Percentiles rank a stretch among this genome's conserved stretches.
These are phyloP conservation scores for Xyrauchen texanus DNA, from an alignment of 2,113 vertebrate genomes.

Conservation along the genomic window DNA sequence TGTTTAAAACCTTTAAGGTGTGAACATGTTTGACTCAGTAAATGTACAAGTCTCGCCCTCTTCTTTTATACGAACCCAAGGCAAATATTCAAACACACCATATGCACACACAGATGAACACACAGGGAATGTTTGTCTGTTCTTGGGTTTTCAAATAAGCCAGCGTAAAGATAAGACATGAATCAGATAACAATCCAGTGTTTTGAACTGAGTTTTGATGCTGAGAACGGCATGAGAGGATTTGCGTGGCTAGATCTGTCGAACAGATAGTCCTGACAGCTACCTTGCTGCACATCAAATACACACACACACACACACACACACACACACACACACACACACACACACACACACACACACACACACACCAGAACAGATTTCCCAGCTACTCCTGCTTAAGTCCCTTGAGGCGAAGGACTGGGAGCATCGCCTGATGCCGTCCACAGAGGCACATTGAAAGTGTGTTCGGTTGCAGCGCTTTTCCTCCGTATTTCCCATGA, in stretches of 20 bases:
- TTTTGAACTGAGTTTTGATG: slow-evolving; percentile 28
- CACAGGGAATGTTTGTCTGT: no score
- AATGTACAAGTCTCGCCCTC: slow-evolving; percentile 20
- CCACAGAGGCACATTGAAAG: slow-evolving; percentile 30
- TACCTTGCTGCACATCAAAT: slow-evolving; percentile 48
- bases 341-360: neutral
- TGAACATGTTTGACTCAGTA: slow-evolving; percentile 10
- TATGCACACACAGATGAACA: neutral
- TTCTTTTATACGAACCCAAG: slow-evolving; percentile 22
- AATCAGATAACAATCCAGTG: slow-evolving; percentile 39
- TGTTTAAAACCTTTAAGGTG: slow-evolving; percentile 32
- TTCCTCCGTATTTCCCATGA: slow-evolving; percentile 34
- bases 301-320: slow-evolving; percentile 6
- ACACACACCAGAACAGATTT: slow-evolving; percentile 23
- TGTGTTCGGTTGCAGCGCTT: slow-evolving; percentile 36
- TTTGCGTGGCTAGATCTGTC: slow-evolving; percentile 47
- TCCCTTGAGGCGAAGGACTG: slow-evolving; percentile 18
- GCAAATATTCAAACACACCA: slow-evolving; percentile 24
- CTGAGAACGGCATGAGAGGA: slow-evolving; percentile 24
- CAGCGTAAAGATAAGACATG: slow-evolving; percentile 24
- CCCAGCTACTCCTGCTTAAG: slow-evolving; percentile 32
- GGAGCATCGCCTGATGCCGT: slow-evolving; percentile 26
- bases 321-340: slow-evolving; percentile 25
- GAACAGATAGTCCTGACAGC: slow-evolving; percentile 50
- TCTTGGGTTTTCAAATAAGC: slow-evolving; percentile 41